Evolutionary conservation across 2,888 invertebrate genomes (phyloP), one percentile per base, ranked within the genome.

Genomic region (Ectemnius cavifrons): DNA sequence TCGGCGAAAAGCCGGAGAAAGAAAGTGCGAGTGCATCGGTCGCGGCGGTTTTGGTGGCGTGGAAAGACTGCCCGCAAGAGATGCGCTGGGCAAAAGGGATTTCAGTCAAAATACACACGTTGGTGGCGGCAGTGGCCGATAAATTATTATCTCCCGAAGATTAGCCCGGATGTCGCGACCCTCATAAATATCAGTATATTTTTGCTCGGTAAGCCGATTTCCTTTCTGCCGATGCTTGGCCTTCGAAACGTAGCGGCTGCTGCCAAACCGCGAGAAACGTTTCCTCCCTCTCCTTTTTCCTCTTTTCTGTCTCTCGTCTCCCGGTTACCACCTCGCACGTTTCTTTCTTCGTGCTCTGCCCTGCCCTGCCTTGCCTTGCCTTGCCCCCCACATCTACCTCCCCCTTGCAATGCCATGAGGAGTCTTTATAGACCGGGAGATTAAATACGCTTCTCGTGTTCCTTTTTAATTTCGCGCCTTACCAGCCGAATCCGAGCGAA

Each of bases 121-220:
- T 78, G 82, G 80, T 78, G 37, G 37, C 37, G 77, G 75, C 78
- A 74, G 82, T 82, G 84, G 79, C 85, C 87, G 87, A 91, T 90
- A 90, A 91, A 90, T 90, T 90, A 87, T 88, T 89, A 90, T 90
- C 90, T 89, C 85, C 84, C 85, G 84, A 90, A 90, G 90, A 90
- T 90, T 90, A 91, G 89, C 87, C 85, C 84, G 83, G 85, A 89
- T 90, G 89, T 89, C 88, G 86, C 89, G 89, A 89, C 90, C 89
- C 89, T 90, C 89, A 91, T 90, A 90, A 90, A 90, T 91, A 90
- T 89, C 87, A 84, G 89, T 87, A 89, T 89, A 89, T 90, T 89
- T 89, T 88, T 85, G 85, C 84, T 78, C 82, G 86, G 86, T 90
- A 91, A 91, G 90, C 90, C 90, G 90, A 91, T 91, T 90, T 89